These are phyloP conservation scores for Molossus alvarezi DNA, from an alignment of 2,797 vertebrate species.

Conservation along the genomic window DNA sequence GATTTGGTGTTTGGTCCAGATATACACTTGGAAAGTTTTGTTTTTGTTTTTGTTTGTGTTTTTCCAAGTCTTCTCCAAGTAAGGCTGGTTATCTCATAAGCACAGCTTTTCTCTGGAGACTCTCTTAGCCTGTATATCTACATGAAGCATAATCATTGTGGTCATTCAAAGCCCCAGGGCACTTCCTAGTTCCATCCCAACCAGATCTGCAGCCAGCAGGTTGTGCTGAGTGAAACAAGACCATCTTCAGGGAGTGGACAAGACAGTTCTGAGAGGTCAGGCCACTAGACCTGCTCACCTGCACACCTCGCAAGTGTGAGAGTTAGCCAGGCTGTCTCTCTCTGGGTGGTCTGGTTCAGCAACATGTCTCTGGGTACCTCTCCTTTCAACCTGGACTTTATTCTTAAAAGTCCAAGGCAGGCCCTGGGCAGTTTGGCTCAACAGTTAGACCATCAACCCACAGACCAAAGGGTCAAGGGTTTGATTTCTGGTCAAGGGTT, in stretches of 20 bases:
- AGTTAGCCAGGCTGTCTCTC: not conserved
- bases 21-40: slow-evolving; percentile 17
- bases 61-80: slow-evolving; percentile 30
- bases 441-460: no score
- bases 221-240: not conserved
- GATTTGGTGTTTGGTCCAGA: slow-evolving; percentile 26
- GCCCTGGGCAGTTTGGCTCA: not conserved
- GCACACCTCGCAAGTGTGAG: not conserved
- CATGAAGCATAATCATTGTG: not conserved
- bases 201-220: not conserved
- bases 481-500: no score
- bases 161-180: not conserved
- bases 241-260: not conserved
- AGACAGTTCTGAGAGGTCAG: not conserved
- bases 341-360: not conserved
- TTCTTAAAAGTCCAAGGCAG: not conserved
- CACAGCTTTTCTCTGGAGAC: slow-evolving; percentile 67
- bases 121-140: not conserved
- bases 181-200: not conserved
- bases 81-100: slow-evolving; percentile 65
- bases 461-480: no score
- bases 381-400: not conserved
- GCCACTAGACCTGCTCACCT: not conserved
- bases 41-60: not conserved
- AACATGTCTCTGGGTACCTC: not conserved